Percentiles rank a stretch among this genome's conserved stretches.
phyloP scores from a whole-genome alignment of 2,888 invertebrate genomes.

The Artemia sinica region DNA sequence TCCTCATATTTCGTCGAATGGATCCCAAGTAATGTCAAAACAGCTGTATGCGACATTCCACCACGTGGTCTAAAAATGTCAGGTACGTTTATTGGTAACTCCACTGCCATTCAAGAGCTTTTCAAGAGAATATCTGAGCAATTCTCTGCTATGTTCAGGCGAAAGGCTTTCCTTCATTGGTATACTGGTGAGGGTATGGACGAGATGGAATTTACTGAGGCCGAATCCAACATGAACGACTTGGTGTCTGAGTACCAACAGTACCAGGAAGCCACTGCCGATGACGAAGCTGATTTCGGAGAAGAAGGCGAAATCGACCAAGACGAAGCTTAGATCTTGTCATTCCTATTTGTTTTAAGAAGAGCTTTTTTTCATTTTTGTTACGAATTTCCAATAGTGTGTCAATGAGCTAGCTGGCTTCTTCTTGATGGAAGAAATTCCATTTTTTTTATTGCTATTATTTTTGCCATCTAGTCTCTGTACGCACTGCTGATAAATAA shows the following conservation, averaged over 20 bases:
- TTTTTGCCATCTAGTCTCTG: too few species aligned
- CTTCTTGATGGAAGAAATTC: too few species aligned
- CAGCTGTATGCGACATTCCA: constrained; percentile 62
- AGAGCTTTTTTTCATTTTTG: constrained; percentile 27
- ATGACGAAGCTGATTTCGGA: constrained; percentile 72
- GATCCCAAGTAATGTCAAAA: constrained; percentile 66
- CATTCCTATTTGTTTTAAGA: not conserved
- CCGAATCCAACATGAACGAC: constrained; percentile 86
- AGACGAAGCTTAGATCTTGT: constrained; percentile 27
- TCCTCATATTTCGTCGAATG: constrained; percentile 62
- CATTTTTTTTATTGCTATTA: too few species aligned
- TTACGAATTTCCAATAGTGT: not conserved
- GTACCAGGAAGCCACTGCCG: constrained; percentile 78
- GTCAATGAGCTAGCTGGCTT: too few species aligned
- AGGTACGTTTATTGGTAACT: constrained; percentile 72
- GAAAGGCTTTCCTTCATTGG: constrained; percentile 94
- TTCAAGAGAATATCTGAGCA: constrained; percentile 76
- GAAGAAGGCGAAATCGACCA: constrained; percentile 41
- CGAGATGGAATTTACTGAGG: constrained; percentile 91
- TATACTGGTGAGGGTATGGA: constrained; percentile 96
- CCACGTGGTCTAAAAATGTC: constrained; percentile 57
- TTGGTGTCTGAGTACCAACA: constrained; percentile 81
- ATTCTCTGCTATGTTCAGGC: constrained; percentile 81
- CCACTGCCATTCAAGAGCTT: constrained; percentile 69
- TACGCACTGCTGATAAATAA: too few species aligned